Conservation (phyloP, 2,113 vertebrate genomes). For the Egretta garzetta region DNA sequence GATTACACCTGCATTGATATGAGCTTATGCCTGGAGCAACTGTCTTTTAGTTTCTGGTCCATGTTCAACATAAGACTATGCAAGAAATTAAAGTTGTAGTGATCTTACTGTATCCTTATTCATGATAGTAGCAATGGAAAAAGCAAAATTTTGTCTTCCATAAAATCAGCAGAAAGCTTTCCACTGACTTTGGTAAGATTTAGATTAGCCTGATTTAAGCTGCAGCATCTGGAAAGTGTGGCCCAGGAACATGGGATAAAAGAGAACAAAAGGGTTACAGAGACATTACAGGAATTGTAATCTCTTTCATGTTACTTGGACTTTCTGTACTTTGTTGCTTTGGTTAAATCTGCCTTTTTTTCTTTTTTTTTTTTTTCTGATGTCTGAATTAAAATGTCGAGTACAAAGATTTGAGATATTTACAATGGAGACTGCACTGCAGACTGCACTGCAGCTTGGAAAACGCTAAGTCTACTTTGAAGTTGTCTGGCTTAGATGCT, state of each 20-base stretch:
- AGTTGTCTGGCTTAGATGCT: neutral
- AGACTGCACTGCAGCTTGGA: conserved; percentile 50
- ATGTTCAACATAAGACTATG: neutral
- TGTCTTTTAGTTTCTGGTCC: neutral
- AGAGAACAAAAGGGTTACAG: neutral
- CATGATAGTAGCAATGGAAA: neutral
- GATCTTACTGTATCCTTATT: neutral
- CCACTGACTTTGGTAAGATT: neutral
- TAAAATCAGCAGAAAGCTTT: neutral
- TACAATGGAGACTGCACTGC: conserved; percentile 36
- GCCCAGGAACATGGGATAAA: neutral
- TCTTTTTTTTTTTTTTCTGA: no score
- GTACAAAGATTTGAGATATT: neutral
- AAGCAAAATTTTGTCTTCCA: neutral
- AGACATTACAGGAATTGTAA: neutral
- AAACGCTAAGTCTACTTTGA: neutral
- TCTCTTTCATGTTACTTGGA: neutral
- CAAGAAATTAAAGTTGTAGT: neutral
- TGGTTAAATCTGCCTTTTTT: neutral
- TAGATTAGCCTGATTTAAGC: neutral
- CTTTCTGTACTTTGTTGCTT: neutral
- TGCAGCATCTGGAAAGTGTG: neutral
- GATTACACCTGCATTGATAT: neutral
- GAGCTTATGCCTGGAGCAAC: neutral
- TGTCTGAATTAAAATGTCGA: neutral